Conservation (phyloP, 2,888 invertebrate species). For the Melinaea marsaeus region DNA sequence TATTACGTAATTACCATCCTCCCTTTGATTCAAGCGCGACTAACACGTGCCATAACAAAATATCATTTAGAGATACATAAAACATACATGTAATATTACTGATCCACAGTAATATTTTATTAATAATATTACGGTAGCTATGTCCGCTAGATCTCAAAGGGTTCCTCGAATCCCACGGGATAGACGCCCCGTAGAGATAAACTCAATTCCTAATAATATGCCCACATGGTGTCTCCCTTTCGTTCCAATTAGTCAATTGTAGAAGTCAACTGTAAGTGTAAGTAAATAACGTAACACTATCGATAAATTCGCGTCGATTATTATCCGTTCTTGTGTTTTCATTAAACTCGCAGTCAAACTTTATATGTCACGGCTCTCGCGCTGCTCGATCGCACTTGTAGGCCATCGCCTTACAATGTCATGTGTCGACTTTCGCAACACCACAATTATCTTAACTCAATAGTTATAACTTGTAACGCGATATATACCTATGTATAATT, state of each 20-base stretch:
- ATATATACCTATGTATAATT: too few relatives aligned
- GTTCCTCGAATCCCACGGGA: slow-evolving; percentile 69
- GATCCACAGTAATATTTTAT: slow-evolving; percentile 9
- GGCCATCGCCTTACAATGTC: slow-evolving; percentile 76
- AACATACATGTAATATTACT: slow-evolving; percentile 5
- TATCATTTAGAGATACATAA: too few relatives aligned
- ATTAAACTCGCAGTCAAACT: slow-evolving; percentile 56
- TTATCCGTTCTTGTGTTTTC: slow-evolving; percentile 12
- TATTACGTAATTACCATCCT: not conserved
- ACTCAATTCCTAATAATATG: slow-evolving; percentile 59
- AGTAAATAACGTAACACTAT: slow-evolving; percentile 13
- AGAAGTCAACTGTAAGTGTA: slow-evolving; percentile 19
- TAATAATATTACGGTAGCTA: slow-evolving; percentile 27
- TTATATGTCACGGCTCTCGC: slow-evolving; percentile 71
- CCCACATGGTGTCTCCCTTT: slow-evolving; percentile 68
- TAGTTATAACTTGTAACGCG: slow-evolving; percentile 11
- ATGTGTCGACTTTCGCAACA: slow-evolving; percentile 70
- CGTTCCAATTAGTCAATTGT: slow-evolving; percentile 49
- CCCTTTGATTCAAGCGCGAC: not conserved
- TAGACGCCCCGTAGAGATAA: slow-evolving; percentile 70
- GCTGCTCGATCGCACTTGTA: slow-evolving; percentile 74
- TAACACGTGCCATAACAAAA: too few relatives aligned
- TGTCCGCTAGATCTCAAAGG: slow-evolving; percentile 50
- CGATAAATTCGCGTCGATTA: slow-evolving; percentile 3
- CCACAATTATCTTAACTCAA: slow-evolving; percentile 50